phyloP scores from a whole-genome alignment of 30 jellyfish, hydroid and myxozoan species.

The Aurelia aurita region DNA sequence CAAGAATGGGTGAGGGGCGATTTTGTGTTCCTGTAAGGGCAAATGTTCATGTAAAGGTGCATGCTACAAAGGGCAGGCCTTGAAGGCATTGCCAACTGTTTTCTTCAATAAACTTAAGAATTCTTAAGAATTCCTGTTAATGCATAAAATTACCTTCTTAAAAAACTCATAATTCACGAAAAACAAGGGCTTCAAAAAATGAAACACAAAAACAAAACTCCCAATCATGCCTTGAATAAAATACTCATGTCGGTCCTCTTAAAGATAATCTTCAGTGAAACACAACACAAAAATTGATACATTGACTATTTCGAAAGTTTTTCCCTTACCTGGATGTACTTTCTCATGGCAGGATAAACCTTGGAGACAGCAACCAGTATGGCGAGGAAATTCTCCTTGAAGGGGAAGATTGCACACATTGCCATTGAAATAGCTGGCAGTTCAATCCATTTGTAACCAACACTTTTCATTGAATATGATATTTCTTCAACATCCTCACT shows the following conservation, averaged over 20 bases:
- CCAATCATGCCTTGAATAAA: too few species aligned
- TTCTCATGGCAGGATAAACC: constrained; percentile 64
- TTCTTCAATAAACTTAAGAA: neutral
- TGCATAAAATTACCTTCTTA: too few species aligned
- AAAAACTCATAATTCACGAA: too few species aligned
- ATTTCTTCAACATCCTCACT: constrained; percentile 39
- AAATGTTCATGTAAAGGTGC: neutral
- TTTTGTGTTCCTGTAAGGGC: constrained; percentile 44
- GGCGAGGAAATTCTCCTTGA: constrained; percentile 51
- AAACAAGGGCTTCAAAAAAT: too few species aligned
- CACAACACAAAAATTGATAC: too few species aligned
- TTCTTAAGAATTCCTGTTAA: neutral
- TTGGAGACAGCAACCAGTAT: constrained; percentile 52
- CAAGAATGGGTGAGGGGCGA: constrained; percentile 70
- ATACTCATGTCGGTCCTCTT: too few species aligned
- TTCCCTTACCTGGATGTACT: constrained; percentile 15
- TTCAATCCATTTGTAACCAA: constrained; percentile 43
- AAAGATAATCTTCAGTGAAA: too few species aligned
- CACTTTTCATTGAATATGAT: constrained; percentile 40
- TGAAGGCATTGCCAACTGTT: too few species aligned
- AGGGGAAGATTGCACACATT: constrained; percentile 57
- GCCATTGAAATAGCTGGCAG: constrained; percentile 54
- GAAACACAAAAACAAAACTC: too few species aligned
- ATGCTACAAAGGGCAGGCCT: too few species aligned
- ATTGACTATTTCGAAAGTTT: neutral